These are phyloP conservation scores for Laticauda colubrina DNA, from an alignment of 2,113 vertebrate species.

Conservation along the genomic window DNA sequence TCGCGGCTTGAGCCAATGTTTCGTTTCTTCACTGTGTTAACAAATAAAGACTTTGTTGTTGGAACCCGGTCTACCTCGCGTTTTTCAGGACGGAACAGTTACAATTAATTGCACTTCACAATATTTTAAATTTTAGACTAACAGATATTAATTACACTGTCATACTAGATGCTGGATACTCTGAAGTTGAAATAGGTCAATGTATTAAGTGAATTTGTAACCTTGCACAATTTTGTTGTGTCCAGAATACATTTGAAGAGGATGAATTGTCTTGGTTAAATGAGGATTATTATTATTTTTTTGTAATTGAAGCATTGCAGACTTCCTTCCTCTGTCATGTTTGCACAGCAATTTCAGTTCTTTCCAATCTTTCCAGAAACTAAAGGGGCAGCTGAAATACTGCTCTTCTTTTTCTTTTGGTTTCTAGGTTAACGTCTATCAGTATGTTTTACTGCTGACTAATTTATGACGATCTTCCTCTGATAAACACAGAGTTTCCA, in stretches of 20 bases:
- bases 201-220: not conserved
- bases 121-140: not conserved
- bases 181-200: not conserved
- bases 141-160: not conserved
- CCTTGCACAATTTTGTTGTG: not conserved
- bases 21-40: no score
- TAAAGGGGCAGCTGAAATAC: not conserved
- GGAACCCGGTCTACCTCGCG: no score
- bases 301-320: slow-evolving; percentile 11
- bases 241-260: not conserved
- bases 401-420: not conserved
- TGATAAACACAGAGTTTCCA: slow-evolving; percentile 18
- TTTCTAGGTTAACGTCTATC: slow-evolving; percentile 24
- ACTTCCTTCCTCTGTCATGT: slow-evolving; percentile 22
- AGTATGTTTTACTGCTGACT: slow-evolving; percentile 23
- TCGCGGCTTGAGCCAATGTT: no score
- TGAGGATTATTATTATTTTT: not conserved
- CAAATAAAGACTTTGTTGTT: no score
- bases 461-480: slow-evolving; percentile 27
- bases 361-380: slow-evolving; percentile 1
- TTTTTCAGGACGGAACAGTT: no score
- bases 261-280: not conserved
- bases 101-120: not conserved
- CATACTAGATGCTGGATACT: not conserved
- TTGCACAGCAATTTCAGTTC: not conserved